Conservation (phyloP, 2,888 invertebrate species). For the Geotrupes spiniger region DNA sequence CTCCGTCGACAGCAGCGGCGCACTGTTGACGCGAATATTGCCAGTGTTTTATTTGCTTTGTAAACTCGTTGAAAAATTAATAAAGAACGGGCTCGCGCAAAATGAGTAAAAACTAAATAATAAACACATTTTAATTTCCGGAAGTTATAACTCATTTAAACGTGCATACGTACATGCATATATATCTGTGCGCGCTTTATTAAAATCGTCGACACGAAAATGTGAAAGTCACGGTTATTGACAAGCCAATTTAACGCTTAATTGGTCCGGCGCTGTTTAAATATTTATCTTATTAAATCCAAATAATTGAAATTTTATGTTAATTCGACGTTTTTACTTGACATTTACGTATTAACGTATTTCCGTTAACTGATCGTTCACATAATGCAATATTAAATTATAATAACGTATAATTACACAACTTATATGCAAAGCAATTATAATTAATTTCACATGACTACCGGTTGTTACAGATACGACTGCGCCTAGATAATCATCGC, state of each 20-base stretch:
- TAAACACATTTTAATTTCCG: slow-evolving; percentile 16
- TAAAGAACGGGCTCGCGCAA: slow-evolving; percentile 9
- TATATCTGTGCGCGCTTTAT: not conserved
- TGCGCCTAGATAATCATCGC: too few relatives aligned
- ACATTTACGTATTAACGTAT: not conserved
- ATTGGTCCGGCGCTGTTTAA: slow-evolving; percentile 10
- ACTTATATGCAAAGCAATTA: too few relatives aligned
- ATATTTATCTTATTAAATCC: slow-evolving; percentile 11
- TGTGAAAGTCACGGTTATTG: slow-evolving; percentile 11
- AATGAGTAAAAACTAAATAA: slow-evolving; percentile 11
- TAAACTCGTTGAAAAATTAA: slow-evolving; percentile 15
- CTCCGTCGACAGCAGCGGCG: slow-evolving; percentile 18
- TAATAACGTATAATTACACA: too few relatives aligned
- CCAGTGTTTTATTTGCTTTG: slow-evolving; percentile 6
- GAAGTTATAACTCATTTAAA: slow-evolving; percentile 15
- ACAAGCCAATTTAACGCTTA: slow-evolving; percentile 17
- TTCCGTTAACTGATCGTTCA: too few relatives aligned
- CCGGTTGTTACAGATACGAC: too few relatives aligned
- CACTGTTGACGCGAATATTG: slow-evolving; percentile 1
- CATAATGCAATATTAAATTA: too few relatives aligned
- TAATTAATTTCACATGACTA: too few relatives aligned
- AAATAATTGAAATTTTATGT: slow-evolving; percentile 10
- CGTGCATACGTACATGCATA: not conserved
- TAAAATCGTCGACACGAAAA: slow-evolving; percentile 1
- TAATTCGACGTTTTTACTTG: not conserved